Evolutionary conservation across 1,140 invertebrate species (phyloP).

Genomic region (Drosophila teissieri): DNA sequence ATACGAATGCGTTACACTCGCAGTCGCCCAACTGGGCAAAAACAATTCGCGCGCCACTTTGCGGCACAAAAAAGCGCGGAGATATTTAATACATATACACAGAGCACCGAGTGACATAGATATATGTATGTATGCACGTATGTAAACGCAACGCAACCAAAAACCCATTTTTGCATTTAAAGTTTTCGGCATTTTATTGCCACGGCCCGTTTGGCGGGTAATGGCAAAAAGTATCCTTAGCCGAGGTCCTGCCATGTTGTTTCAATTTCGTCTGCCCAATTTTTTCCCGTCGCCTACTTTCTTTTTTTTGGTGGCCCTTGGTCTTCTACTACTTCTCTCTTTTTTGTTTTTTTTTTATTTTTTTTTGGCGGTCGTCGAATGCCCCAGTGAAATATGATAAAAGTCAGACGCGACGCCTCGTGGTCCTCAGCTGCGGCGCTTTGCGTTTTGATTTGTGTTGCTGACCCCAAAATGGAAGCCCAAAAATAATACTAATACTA

Average conservation of each 20-base stretch:
- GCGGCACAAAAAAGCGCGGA: constrained; percentile 35
- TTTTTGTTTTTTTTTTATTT: constrained; percentile 46
- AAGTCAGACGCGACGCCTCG: constrained; percentile 51
- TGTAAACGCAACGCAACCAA: constrained; percentile 20
- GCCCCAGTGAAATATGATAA: constrained; percentile 79
- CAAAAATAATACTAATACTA: not conserved
- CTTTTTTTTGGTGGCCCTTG: not conserved
- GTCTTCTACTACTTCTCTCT: not conserved
- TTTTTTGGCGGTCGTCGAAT: constrained; percentile 57
- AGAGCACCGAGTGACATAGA: constrained; percentile 5
- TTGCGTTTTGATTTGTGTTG: constrained; percentile 80
- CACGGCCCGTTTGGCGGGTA: constrained; percentile 21
- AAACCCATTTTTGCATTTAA: constrained; percentile 69
- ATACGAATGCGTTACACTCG: constrained; percentile 43
- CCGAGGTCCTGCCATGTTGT: constrained; percentile 25
- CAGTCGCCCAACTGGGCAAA: constrained; percentile 50
- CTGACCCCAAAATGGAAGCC: constrained; percentile 57
- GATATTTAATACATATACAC: constrained; percentile 38
- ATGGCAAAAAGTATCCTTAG: constrained; percentile 45
- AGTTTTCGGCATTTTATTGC: constrained; percentile 71
- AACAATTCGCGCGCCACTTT: constrained; percentile 62
- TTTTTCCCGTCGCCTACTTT: constrained; percentile 4
- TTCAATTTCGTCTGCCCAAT: constrained; percentile 31
- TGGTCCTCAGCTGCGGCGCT: constrained; percentile 33
- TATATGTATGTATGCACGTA: not conserved